Percentiles rank a stretch among this genome's conserved stretches.
phyloP scores from a whole-genome alignment of 2,113 vertebrate genomes.

The Pangasianodon hypophthalmus region DNA sequence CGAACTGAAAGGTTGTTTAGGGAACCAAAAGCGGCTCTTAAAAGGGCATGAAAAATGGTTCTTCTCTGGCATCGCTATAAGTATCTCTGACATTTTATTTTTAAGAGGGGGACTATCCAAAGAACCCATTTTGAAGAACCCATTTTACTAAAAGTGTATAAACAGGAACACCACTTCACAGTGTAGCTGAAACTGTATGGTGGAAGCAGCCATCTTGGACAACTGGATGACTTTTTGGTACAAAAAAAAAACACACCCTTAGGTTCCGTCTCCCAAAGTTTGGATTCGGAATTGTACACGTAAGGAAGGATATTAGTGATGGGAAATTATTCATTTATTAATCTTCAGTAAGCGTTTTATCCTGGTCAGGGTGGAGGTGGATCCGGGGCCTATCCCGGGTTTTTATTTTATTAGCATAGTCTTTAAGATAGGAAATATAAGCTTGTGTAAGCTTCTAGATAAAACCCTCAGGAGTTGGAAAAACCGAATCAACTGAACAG shows the following conservation, averaged over 20 bases:
- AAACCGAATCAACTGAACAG: background rate
- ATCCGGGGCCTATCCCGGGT: background rate
- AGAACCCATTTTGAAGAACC: background rate
- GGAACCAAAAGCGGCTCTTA: background rate
- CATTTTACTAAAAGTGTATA: background rate
- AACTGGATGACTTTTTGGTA: background rate
- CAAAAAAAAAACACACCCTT: background rate
- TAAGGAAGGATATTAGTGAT: background rate
- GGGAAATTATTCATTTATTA: background rate
- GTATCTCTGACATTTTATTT: background rate
- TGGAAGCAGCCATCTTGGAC: background rate
- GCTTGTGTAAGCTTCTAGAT: background rate
- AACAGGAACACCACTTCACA: background rate
- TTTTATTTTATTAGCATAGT: background rate
- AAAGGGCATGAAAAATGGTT: background rate
- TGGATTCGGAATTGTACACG: background rate
- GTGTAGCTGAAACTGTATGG: background rate
- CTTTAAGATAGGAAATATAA: background rate
- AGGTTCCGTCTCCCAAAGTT: background rate
- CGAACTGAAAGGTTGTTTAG: background rate
- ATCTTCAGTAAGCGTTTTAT: background rate
- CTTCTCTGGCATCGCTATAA: background rate
- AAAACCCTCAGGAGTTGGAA: background rate
- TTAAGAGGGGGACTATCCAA: background rate
- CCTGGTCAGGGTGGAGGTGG: background rate